Evolutionary conservation across 1,140 invertebrate genomes (phyloP), one percentile per base, ranked within the genome.

Genomic region (Limonius californicus): DNA sequence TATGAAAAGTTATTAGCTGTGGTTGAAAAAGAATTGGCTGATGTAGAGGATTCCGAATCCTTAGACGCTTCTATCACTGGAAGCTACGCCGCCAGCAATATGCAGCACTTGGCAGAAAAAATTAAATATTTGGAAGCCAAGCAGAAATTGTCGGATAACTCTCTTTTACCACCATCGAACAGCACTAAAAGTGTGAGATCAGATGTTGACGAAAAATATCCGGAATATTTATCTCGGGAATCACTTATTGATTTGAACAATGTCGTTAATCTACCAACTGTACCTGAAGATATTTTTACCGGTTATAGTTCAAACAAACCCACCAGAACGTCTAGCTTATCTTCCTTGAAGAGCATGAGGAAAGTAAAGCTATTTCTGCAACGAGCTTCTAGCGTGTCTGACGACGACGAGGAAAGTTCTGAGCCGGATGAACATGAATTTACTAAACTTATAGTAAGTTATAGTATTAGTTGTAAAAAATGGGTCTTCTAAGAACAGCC

Each of bases 221-320:
- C 77, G 3, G 76, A 77, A 63, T 76, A 73, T 59, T 69, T 73
- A 65, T 78, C 77, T 1, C 69, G 71, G 56, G 76, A 78, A 45
- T 78, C 76, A 11, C 56, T 77, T 9, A 74, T 77, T n/a, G 75
- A 77, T 63, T 60, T 78, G 7, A 73, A 75, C 57, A 77, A 70
- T 61, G 70, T 75, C 4, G 69, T 70, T 0, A 78, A 76, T 67
- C 63, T 79, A 53, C 76, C 77, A 11, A 70, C 77, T 16, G 76
- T 79, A 9, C 77, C 77, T 1, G 77, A 79, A 69, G 75, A 78
- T 61, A 75, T 76, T 56, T 77, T 77, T 42, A 76, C 75, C 8
- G 69, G 70, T 54, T 77, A 75, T 57, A 11, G 7, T 2, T 68
- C 69, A 4, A 68, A 61, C 54, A 71, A 74, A 65, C 75, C 76